Evolutionary conservation across 2,797 vertebrate species (phyloP).

Genomic region (Megaceryle alcyon): DNA sequence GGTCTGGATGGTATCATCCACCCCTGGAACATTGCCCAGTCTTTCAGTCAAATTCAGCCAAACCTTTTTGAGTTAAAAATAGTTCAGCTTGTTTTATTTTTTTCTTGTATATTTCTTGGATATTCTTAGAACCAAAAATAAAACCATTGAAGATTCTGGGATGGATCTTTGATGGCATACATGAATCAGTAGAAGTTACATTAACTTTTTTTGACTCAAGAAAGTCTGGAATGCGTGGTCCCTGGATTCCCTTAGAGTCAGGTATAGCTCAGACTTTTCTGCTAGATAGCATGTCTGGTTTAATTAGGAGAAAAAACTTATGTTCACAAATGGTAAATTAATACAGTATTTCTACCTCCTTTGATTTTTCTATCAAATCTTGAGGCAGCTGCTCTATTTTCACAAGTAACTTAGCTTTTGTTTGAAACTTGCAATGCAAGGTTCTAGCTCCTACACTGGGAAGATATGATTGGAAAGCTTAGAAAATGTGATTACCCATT

Average conservation of each 20-base stretch:
- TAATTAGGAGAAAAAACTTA: neutral
- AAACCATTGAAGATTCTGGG: neutral
- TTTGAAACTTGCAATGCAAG: neutral
- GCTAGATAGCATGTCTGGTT: neutral
- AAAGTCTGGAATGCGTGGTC: neutral
- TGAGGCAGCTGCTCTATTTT: neutral
- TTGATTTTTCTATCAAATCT: neutral
- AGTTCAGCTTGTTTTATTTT: neutral
- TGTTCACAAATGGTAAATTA: neutral
- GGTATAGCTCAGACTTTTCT: neutral
- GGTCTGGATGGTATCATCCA: neutral
- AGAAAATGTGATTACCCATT: neutral
- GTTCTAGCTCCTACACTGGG: neutral
- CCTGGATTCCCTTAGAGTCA: neutral
- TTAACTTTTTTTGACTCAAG: neutral
- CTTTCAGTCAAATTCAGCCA: neutral
- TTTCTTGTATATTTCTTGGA: neutral
- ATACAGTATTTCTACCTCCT: neutral
- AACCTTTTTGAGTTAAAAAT: neutral
- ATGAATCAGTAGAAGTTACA: neutral
- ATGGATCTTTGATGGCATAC: neutral
- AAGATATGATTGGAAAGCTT: neutral
- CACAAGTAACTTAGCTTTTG: neutral
- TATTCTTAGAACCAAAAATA: neutral
- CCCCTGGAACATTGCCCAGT: slow-evolving; percentile 1